Evolutionary conservation across 2,888 invertebrate genomes (phyloP).

Genomic region (Temnothorax unifasciatus): DNA sequence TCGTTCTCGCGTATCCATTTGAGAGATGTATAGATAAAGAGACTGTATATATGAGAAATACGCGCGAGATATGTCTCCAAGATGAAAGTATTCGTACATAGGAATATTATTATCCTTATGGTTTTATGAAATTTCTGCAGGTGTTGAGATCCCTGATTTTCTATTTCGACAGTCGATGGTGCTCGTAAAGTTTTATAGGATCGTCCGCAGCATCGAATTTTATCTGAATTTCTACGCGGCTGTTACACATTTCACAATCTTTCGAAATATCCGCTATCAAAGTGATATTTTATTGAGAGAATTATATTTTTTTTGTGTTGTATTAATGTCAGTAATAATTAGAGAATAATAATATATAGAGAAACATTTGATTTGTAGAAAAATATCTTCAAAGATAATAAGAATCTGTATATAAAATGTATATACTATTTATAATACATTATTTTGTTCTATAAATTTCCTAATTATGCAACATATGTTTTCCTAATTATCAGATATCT

Average conservation of each 20-base stretch:
- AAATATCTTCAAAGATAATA: background rate
- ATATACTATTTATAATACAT: background rate
- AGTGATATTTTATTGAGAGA: background rate
- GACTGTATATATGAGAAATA: background rate
- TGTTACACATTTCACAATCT: conserved; percentile 25
- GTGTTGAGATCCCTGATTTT: background rate
- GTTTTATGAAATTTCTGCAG: conserved; percentile 36
- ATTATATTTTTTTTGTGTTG: background rate
- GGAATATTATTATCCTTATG: conserved; percentile 36
- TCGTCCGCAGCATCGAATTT: background rate
- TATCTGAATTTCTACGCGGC: conserved; percentile 6
- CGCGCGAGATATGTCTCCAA: background rate
- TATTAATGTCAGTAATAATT: background rate
- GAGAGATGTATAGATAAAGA: background rate
- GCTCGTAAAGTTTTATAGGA: conserved; percentile 43
- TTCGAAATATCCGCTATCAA: background rate
- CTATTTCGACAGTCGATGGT: conserved; percentile 12
- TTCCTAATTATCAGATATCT: background rate
- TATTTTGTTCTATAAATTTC: background rate
- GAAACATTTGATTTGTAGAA: background rate
- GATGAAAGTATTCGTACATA: background rate
- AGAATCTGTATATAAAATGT: background rate
- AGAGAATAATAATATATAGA: background rate
- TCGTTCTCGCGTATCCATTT: background rate
- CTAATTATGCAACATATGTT: conserved; percentile 5